Percentiles rank a stretch among this genome's conserved stretches.
Evolutionary conservation across 2,113 vertebrate species (phyloP).

Genomic region (Poecilia latipinna): DNA sequence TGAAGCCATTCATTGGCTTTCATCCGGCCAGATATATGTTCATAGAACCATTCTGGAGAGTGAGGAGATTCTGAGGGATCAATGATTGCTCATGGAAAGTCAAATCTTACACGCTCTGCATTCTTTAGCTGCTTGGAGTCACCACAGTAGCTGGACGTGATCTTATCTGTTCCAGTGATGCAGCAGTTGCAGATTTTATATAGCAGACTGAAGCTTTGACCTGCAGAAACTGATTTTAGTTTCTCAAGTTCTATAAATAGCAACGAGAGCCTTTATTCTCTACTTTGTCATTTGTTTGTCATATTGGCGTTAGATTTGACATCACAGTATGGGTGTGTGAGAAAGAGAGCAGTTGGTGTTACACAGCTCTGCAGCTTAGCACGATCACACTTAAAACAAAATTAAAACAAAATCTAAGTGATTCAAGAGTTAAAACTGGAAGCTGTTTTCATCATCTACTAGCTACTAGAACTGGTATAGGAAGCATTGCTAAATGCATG

Average conservation of each 20-base stretch:
- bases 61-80: slow-evolving; percentile 4
- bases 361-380: not conserved
- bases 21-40: not conserved
- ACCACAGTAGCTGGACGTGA: not conserved
- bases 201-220: not conserved
- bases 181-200: not conserved
- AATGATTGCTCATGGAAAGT: slow-evolving; percentile 18
- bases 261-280: not conserved
- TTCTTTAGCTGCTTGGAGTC: slow-evolving; percentile 2
- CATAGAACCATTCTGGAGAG: not conserved
- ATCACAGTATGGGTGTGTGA: not conserved
- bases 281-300: not conserved
- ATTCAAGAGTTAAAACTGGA: no score
- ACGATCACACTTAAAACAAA: not conserved
- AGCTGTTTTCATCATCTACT: not conserved
- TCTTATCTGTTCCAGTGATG: not conserved
- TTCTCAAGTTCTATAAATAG: not conserved
- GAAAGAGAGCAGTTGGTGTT: no score
- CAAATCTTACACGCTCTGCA: not conserved
- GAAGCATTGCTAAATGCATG: no score
- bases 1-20: slow-evolving; percentile 8
- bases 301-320: not conserved
- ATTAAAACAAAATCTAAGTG: not conserved
- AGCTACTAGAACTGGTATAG: not conserved
- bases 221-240: not conserved